Conservation (phyloP, 2,113 vertebrate species). For the Diadophis punctatus region DNA sequence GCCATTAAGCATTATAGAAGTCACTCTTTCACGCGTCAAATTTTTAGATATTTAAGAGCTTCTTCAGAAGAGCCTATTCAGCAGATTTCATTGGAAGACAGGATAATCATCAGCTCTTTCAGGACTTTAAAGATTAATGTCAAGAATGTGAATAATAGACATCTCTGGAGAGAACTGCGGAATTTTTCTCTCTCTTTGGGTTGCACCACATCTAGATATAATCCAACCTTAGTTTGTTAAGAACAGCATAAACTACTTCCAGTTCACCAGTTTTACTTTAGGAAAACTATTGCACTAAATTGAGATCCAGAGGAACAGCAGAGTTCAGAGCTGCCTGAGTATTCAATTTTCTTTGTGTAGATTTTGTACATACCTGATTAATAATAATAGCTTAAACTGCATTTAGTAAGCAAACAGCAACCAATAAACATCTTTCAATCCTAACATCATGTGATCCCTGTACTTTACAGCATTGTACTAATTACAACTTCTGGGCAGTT, state of each 20-base stretch:
- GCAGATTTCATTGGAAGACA: not conserved
- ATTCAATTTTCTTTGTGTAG: not conserved
- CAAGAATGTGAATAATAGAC: not conserved
- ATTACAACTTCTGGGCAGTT: not conserved
- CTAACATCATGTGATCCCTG: not conserved
- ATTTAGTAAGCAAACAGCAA: not conserved
- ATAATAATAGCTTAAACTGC: not conserved
- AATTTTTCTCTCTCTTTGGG: not conserved
- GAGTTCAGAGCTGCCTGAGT: not conserved
- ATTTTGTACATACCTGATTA: not conserved
- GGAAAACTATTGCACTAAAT: not conserved
- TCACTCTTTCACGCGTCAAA: not conserved
- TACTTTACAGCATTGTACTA: not conserved
- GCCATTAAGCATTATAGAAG: not conserved
- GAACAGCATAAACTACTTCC: not conserved
- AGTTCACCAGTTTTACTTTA: not conserved
- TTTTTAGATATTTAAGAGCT: not conserved
- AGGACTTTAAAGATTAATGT: not conserved
- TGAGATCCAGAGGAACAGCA: not conserved
- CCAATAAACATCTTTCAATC: not conserved
- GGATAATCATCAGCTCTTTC: not conserved
- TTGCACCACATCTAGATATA: not conserved
- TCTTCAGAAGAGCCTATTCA: not conserved
- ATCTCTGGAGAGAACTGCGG: not conserved
- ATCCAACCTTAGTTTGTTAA: not conserved